Base-by-base conservation (phyloP, 2,797 vertebrate genomes). In the Myoxocephalus aenaeus region DNA sequence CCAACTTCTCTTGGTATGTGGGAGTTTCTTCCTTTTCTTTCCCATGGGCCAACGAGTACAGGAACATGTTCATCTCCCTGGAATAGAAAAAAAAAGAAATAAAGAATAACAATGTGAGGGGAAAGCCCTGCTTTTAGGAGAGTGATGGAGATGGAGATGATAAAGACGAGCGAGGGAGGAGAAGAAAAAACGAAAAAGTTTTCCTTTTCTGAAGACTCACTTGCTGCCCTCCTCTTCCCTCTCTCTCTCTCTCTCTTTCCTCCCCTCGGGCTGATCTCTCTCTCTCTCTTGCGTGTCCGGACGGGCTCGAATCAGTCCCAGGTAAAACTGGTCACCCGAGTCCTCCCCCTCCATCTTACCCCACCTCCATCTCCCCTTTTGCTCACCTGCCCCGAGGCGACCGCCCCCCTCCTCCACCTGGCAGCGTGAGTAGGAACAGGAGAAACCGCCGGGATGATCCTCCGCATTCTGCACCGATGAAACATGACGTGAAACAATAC, bases 271-370 rank as follows among this genome's bases (percentile, higher is more conserved):
- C 89, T 80, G 59, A 77, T 40, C 40, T 40, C 40, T 86, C 73
- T 62, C 73, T 62, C 69, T 75, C 11, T 53, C 70, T 17, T 89
- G 86, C 94, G 74, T 90, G 94, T 94, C 89, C 81, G 76, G 91
- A 87, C 93, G 56, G 85, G 93, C 90, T 90, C 61, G 64, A 90
- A 84, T 90, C 89, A 88, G 86, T 85, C 83, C 79, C 86, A 87
- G 91, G 91, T 92, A 92, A 94, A 94, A 91, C 92, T 92, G 91
- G 93, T 93, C 93, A 93, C 84, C 93, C 86, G 90, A 92, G 88
- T 92, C 91, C 73, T 90, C 82, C 76, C 77, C 83, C 83, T 85
- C 84, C 86, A 75, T 88, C 73, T 89, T 27, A 74, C 84, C 82
- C 89, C 86, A 86, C 87, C 88, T 83, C 86, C 88, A 85, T 84